A percentile compares a stretch with the other conserved stretches of the same genome.
Conservation (phyloP, 2,113 vertebrate species). For the Trematocara variabile region DNA sequence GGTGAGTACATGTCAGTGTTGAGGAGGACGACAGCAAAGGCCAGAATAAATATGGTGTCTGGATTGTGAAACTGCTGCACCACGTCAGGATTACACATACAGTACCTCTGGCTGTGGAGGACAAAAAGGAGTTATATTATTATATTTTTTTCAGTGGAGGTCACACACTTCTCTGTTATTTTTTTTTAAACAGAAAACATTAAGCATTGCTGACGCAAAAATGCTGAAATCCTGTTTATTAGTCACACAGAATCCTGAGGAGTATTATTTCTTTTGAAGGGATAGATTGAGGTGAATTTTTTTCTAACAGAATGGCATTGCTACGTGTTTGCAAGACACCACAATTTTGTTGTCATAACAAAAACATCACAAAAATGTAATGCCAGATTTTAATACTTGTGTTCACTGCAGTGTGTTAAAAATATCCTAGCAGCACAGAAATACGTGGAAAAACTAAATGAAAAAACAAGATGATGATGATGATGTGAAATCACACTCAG, state of each 20-base stretch:
- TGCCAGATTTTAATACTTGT: background rate
- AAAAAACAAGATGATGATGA: background rate
- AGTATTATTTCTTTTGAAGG: background rate
- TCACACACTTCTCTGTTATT: background rate
- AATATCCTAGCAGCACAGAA: background rate
- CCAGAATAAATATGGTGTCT: conserved; percentile 98
- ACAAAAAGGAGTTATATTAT: background rate
- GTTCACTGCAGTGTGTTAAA: background rate
- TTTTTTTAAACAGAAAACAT: background rate
- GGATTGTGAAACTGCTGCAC: conserved; percentile 99
- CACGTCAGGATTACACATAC: conserved; percentile 98
- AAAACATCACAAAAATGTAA: background rate
- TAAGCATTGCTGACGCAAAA: background rate
- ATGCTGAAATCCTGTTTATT: background rate
- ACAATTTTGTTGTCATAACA: background rate
- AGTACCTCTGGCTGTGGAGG: conserved; percentile 90
- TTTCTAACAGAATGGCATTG: background rate
- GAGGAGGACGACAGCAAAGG: conserved; percentile 96
- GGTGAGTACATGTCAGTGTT: conserved; percentile 99
- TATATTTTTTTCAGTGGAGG: background rate
- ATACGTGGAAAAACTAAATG: background rate
- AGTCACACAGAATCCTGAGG: background rate
- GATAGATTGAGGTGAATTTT: background rate
- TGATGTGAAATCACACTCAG: background rate
- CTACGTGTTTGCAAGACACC: background rate